These are phyloP conservation scores for Sapajus apella DNA, from an alignment of 2,113 vertebrate genomes.

Conservation along the genomic window DNA sequence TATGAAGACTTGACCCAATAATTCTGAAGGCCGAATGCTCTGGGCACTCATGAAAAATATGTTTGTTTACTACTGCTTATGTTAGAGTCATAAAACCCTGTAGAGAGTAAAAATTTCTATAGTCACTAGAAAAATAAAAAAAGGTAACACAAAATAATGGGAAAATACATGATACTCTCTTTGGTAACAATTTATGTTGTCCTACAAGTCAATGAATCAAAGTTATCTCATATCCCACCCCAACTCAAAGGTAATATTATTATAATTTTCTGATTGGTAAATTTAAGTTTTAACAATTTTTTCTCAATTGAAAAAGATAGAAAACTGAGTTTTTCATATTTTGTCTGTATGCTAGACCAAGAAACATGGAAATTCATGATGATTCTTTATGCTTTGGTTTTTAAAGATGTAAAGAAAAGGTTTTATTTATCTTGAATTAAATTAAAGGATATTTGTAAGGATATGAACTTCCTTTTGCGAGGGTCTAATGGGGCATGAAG, in stretches of 20 bases:
- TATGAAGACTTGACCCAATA: constrained; percentile 26
- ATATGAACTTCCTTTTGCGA: not conserved
- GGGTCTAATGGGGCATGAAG: not conserved
- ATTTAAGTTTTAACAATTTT: not conserved
- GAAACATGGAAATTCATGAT: not conserved
- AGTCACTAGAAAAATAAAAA: not conserved
- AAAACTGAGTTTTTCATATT: not conserved
- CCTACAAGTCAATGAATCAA: not conserved
- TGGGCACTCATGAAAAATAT: not conserved
- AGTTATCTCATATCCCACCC: not conserved
- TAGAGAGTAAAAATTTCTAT: not conserved
- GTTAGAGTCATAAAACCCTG: constrained; percentile 38
- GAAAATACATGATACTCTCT: not conserved
- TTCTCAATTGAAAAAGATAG: not conserved
- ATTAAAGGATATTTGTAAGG: not conserved
- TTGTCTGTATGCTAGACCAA: not conserved
- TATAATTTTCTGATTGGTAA: not conserved
- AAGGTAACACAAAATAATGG: not conserved
- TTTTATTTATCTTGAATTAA: not conserved
- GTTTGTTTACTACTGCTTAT: constrained; percentile 43
- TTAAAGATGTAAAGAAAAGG: not conserved
- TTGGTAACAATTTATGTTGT: constrained; percentile 13
- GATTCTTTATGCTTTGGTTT: not conserved
- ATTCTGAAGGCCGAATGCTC: not conserved
- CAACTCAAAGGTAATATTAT: not conserved